These are phyloP conservation scores for Aleadryas rufinucha DNA, from an alignment of 2,113 vertebrate genomes.

Conservation along the genomic window DNA sequence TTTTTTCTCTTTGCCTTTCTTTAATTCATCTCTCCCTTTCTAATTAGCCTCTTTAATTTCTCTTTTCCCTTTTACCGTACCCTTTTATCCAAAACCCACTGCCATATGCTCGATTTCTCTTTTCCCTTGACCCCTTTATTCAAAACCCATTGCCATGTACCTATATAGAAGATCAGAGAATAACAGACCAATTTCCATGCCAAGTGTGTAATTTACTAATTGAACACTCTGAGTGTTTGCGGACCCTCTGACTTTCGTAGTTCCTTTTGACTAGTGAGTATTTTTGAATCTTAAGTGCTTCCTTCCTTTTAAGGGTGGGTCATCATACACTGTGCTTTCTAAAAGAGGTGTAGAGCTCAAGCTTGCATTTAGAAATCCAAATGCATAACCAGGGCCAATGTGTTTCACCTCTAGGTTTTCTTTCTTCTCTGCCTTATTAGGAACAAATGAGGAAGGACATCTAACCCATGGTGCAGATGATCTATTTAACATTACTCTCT, in stretches of 20 bases:
- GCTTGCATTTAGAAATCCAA: not conserved
- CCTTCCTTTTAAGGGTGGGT: not conserved
- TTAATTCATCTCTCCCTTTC: not conserved
- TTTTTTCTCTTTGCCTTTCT: not conserved
- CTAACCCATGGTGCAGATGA: not conserved
- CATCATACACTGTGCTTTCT: not conserved
- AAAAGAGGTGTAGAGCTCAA: not conserved
- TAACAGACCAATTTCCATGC: not conserved
- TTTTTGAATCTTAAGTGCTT: not conserved
- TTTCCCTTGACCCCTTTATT: not conserved
- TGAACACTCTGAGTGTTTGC: not conserved
- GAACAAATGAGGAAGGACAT: not conserved
- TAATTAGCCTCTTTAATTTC: not conserved
- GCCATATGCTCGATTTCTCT: not conserved
- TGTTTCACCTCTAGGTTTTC: not conserved
- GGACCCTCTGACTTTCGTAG: not conserved
- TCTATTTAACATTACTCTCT: not conserved
- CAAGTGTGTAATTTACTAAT: not conserved
- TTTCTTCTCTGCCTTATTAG: not conserved
- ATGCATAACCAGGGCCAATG: not conserved
- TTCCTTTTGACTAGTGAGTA: not conserved
- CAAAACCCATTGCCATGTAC: not conserved
- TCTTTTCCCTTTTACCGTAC: not conserved
- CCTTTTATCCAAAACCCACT: not conserved
- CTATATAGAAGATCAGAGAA: not conserved